Percentiles rank a stretch among this genome's conserved stretches.
Conservation (phyloP, 2,797 vertebrate species). For the Aeoliscus strigatus region DNA sequence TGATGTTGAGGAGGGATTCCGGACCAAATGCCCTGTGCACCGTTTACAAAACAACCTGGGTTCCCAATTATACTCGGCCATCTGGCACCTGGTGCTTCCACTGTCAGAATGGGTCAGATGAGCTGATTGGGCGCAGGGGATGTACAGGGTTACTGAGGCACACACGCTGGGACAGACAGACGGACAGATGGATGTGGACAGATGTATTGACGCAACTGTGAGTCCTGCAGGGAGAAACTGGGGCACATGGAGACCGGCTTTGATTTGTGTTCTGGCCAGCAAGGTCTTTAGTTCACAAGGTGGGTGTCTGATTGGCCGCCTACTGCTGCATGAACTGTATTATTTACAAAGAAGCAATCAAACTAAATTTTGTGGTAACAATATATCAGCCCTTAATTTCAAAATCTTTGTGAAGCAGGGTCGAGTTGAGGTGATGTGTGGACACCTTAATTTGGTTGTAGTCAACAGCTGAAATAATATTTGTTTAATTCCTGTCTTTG, state of each 20-base stretch:
- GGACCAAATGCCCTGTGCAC: slow-evolving; percentile 12
- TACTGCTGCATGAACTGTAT: slow-evolving; percentile 8
- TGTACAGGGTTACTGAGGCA: slow-evolving; percentile 52
- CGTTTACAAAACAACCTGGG: slow-evolving; percentile 38
- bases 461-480: no score
- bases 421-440: no score
- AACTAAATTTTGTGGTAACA: no score
- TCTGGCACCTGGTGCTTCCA: slow-evolving; percentile 43
- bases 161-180: slow-evolving; percentile 36
- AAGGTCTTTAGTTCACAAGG: slow-evolving; percentile 30
- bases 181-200: slow-evolving; percentile 56
- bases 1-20: slow-evolving; percentile 6
- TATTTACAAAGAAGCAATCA: no score
- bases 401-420: no score
- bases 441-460: no score
- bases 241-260: slow-evolving; percentile 28
- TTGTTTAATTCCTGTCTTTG: no score
- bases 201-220: slow-evolving; percentile 50
- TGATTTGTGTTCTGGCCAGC: slow-evolving; percentile 40
- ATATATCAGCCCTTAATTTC: no score
- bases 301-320: slow-evolving; percentile 24
- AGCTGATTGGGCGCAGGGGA: slow-evolving; percentile 66
- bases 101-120: slow-evolving; percentile 42
- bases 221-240: slow-evolving; percentile 25
- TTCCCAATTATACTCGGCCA: slow-evolving; percentile 38